phyloP scores from a whole-genome alignment of 2,888 invertebrate genomes.

The Andrena haemorrhoa region DNA sequence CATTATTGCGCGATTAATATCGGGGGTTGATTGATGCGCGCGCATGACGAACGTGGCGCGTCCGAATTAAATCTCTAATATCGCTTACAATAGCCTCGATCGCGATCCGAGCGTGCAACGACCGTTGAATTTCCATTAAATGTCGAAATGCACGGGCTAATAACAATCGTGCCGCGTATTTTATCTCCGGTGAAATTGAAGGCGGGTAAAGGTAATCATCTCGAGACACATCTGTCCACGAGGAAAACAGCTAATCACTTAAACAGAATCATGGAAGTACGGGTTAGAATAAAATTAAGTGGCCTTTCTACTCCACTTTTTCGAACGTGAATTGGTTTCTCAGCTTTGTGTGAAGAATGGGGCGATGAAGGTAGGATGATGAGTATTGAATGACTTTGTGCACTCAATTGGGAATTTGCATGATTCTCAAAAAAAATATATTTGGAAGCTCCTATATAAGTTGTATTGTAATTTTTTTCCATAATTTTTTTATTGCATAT shows the following conservation, averaged over 20 bases:
- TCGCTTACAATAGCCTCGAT: background rate
- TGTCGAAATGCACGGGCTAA: background rate
- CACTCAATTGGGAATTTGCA: too few species aligned
- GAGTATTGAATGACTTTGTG: too few species aligned
- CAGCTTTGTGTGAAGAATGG: too few species aligned
- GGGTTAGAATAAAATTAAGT: too few species aligned
- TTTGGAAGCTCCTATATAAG: too few species aligned
- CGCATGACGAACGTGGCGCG: constrained; percentile 14
- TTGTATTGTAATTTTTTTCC: too few species aligned
- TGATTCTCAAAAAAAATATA: too few species aligned
- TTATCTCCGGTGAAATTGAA: background rate
- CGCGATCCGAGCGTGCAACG: background rate
- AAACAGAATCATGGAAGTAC: too few species aligned
- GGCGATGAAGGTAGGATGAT: too few species aligned
- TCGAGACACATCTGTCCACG: background rate
- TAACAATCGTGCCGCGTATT: background rate
- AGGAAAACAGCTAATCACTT: background rate
- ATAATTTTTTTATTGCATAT: too few species aligned
- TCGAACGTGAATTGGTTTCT: too few species aligned
- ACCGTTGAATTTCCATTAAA: background rate
- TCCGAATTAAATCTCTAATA: constrained; percentile 22
- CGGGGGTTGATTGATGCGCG: constrained; percentile 41
- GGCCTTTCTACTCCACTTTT: too few species aligned
- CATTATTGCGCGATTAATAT: constrained; percentile 57
- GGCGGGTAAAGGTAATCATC: background rate